Conservation (phyloP, 2,113 vertebrate species). For the Pseudorasbora parva region DNA sequence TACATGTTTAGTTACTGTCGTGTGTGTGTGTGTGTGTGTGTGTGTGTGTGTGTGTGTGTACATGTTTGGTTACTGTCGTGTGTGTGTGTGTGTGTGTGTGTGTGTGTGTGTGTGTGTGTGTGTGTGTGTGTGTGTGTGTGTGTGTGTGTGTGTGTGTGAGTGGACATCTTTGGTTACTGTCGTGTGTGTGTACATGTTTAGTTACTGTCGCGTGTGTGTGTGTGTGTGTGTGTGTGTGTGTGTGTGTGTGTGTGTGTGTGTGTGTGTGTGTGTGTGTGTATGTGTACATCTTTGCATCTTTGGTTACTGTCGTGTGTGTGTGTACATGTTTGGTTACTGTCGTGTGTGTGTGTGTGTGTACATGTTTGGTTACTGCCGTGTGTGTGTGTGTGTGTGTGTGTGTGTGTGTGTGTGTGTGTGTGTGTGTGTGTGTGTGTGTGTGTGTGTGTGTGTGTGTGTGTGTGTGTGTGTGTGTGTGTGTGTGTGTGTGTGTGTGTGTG, state of each 20-base stretch:
- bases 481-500: conserved; percentile 33
- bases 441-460: conserved; percentile 43
- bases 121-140: background rate
- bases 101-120: background rate
- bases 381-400: no score
- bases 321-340: no score
- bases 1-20: no score
- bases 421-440: conserved; percentile 16
- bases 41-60: no score
- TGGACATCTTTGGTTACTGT: no score
- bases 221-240: background rate
- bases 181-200: background rate
- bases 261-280: conserved; percentile 12
- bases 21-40: no score
- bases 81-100: conserved; percentile 14
- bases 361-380: no score
- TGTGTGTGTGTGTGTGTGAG: no score
- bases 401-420: background rate
- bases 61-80: no score
- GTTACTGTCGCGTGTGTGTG: background rate
- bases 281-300: conserved; percentile 11
- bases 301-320: background rate
- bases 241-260: no score
- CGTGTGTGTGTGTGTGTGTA: no score
- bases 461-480: conserved; percentile 29